These are phyloP conservation scores for Drosophila ambigua DNA, from an alignment of 1,140 invertebrate species.

Conservation along the genomic window DNA sequence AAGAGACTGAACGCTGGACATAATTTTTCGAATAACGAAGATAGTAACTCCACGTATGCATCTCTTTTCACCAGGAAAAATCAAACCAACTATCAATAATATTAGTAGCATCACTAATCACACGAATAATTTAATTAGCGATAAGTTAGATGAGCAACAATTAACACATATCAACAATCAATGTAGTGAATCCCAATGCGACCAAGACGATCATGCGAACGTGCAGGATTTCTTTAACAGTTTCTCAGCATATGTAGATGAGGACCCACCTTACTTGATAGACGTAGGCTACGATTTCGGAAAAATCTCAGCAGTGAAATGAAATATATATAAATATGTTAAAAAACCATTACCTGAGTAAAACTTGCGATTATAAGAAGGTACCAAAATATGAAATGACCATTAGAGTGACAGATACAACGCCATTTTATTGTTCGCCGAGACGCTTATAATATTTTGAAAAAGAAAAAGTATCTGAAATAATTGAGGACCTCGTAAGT, in stretches of 20 bases:
- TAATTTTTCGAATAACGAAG: background rate
- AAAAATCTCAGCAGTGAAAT: too few relatives aligned
- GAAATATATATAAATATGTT: too few relatives aligned
- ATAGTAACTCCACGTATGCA: background rate
- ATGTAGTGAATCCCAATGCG: background rate
- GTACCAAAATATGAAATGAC: constrained; percentile 2
- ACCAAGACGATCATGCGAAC: background rate
- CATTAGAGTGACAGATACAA: background rate
- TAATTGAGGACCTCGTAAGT: background rate
- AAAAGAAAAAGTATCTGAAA: background rate
- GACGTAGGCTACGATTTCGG: too few relatives aligned
- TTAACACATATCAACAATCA: background rate
- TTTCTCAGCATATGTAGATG: too few relatives aligned
- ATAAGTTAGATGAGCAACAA: background rate
- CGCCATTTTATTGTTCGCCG: constrained; percentile 2
- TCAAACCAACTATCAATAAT: background rate
- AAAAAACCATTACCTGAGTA: background rate
- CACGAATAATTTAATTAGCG: background rate
- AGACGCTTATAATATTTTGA: too few relatives aligned
- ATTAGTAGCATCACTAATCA: background rate
- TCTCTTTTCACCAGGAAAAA: background rate
- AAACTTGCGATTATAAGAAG: background rate
- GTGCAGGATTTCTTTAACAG: background rate
- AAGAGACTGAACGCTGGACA: background rate
- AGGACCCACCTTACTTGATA: too few relatives aligned